Evolutionary conservation across 2,113 vertebrate genomes (phyloP).

Genomic region (Hippocampus zosterae): DNA sequence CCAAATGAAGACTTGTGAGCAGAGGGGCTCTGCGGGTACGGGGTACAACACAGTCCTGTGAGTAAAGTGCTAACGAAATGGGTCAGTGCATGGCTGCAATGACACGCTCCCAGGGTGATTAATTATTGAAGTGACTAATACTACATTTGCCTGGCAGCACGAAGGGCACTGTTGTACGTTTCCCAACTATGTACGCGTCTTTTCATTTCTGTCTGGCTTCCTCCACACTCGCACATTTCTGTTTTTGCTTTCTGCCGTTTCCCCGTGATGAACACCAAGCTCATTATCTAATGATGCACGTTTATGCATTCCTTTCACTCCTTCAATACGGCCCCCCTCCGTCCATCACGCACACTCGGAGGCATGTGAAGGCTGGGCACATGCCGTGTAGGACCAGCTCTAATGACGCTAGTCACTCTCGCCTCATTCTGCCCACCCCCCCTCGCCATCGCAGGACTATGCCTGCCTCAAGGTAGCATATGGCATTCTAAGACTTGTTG

Average conservation of each 20-base stretch:
- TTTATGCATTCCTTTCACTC: constrained; percentile 24
- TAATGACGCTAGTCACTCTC: constrained; percentile 55
- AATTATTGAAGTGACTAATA: constrained; percentile 79
- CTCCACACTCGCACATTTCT: constrained; percentile 41
- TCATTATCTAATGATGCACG: constrained; percentile 32
- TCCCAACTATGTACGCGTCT: constrained; percentile 34
- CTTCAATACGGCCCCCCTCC: constrained; percentile 35
- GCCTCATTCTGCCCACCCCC: constrained; percentile 34
- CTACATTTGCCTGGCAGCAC: constrained; percentile 70
- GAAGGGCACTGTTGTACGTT: constrained; percentile 47
- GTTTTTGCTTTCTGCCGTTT: constrained; percentile 32
- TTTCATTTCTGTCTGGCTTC: constrained; percentile 18
- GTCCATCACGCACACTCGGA: constrained; percentile 30
- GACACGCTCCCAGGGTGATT: constrained; percentile 72
- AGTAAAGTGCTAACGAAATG: constrained; percentile 66
- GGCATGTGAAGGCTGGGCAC: constrained; percentile 48
- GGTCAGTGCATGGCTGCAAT: constrained; percentile 67
- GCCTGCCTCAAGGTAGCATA: constrained; percentile 67
- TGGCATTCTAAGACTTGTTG: constrained; percentile 66
- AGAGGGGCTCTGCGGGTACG: constrained; percentile 4
- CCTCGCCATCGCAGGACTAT: constrained; percentile 42
- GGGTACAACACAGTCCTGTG: constrained; percentile 19
- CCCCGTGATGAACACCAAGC: constrained; percentile 34
- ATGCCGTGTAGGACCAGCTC: constrained; percentile 43
- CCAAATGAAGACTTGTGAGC: constrained; percentile 38